These are phyloP conservation scores for Brachyptera putata DNA, from an alignment of 2,888 invertebrate species.

Conservation along the genomic window DNA sequence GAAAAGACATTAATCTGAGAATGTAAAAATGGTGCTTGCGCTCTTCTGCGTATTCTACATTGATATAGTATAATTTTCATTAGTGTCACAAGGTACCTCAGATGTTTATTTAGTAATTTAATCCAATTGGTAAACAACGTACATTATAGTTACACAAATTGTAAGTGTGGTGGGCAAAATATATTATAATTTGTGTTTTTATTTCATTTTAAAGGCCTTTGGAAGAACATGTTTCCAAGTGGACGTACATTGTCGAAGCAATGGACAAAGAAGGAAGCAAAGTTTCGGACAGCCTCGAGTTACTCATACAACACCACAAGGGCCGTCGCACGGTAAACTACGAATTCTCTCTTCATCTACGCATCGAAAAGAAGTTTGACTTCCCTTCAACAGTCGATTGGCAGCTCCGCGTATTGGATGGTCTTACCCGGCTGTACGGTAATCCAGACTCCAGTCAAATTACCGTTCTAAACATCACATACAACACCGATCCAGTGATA, in stretches of 20 bases:
- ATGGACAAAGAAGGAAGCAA: constrained; percentile 70
- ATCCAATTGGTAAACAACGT: too few species aligned
- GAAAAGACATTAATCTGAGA: too few species aligned
- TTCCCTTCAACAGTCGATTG: constrained; percentile 70
- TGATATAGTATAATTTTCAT: too few species aligned
- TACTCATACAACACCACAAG: constrained; percentile 79
- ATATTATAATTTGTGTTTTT: neutral
- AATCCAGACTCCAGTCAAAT: constrained; percentile 58
- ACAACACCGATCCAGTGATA: constrained; percentile 60
- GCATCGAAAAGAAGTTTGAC: constrained; percentile 55
- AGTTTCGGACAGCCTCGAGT: constrained; percentile 63
- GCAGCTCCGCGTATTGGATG: constrained; percentile 66
- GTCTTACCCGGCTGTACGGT: constrained; percentile 54
- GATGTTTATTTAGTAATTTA: too few species aligned
- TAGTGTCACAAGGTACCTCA: too few species aligned
- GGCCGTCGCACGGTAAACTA: constrained; percentile 74
- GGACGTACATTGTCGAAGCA: constrained; percentile 76
- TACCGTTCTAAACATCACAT: constrained; percentile 57
- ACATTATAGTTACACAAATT: too few species aligned
- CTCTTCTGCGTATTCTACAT: too few species aligned
- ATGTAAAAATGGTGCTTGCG: too few species aligned
- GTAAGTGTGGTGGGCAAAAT: too few species aligned
- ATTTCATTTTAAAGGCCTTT: constrained; percentile 57
- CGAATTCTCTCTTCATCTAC: constrained; percentile 68
- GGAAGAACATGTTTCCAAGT: constrained; percentile 75